Evolutionary conservation across 2,888 invertebrate species (phyloP), one percentile per base, ranked within the genome.

Genomic region (Eupelmus urozonus): DNA sequence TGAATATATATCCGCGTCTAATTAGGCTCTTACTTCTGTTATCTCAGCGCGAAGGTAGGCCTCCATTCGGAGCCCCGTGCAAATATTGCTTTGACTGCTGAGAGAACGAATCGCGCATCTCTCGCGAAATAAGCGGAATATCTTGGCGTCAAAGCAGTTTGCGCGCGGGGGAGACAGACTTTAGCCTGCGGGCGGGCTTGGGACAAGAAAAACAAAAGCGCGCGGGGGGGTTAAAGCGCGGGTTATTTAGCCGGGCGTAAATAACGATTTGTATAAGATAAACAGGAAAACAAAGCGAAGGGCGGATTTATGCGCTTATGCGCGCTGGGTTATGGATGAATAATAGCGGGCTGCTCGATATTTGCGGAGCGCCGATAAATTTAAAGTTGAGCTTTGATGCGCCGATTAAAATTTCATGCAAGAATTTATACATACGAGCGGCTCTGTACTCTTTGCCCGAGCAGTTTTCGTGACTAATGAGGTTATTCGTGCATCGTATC

Each of bases 21-120:
- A 82, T 83, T 82, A 79, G 63, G 71, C 78, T 76, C 82, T 71
- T 79, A 70, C 69, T 63, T 71, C 29, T 42, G 45, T 29, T 72
- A 29, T 63, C 29, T 51, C n/a, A 59, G n/a, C 18, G 40, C 60
- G 60, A n/a, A n/a, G n/a, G n/a, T n/a, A n/a, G n/a, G n/a, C n/a
- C n/a, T n/a, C n/a, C n/a, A n/a, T n/a, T n/a, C n/a, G n/a, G n/a
- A n/a, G n/a, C n/a, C n/a, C n/a, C n/a, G n/a, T n/a, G 23, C 49
- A 70, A 73, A 73, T 55, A 73, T 63, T 55, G 55, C 62, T 42
- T 51, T 55, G 29, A n/a, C n/a, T n/a, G n/a, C n/a, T n/a, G n/a
- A n/a, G n/a, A n/a, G n/a, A n/a, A n/a, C n/a, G n/a, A n/a, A n/a
- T n/a, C n/a, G n/a, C n/a, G n/a, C n/a, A n/a, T n/a, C n/a, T n/a